Percentiles rank a stretch among this genome's conserved stretches.
Conservation (phyloP, 2,888 invertebrate genomes). For the Sialis lutaria region DNA sequence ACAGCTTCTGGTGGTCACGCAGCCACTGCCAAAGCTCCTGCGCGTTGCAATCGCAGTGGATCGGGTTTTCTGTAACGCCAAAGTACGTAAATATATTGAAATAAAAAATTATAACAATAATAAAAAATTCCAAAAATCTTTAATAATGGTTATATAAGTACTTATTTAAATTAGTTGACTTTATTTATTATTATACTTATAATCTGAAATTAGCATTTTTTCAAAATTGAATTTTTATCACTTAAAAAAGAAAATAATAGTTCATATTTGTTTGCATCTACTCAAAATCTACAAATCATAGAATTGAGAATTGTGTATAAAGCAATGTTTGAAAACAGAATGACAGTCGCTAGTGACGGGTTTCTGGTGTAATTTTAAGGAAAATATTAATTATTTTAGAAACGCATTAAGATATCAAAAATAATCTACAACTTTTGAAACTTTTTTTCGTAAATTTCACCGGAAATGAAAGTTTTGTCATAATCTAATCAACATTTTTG, state of each 20-base stretch:
- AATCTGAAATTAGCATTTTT: not conserved
- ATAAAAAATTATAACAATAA: not conserved
- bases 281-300: too few species aligned
- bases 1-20: conserved; percentile 66
- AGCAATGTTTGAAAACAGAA: too few species aligned
- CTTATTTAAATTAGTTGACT: not conserved
- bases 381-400: too few species aligned
- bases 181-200: not conserved
- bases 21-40: conserved; percentile 89
- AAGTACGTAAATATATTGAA: not conserved
- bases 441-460: too few species aligned
- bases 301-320: too few species aligned
- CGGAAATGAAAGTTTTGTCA: too few species aligned
- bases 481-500: too few species aligned
- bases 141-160: not conserved
- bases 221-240: not conserved
- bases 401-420: too few species aligned
- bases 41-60: conserved; percentile 78
- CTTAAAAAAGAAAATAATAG: not conserved
- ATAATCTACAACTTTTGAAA: too few species aligned
- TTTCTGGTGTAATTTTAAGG: too few species aligned
- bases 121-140: not conserved
- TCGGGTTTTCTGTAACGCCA: conserved; percentile 55
- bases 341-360: too few species aligned
- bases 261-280: too few species aligned